Conservation (phyloP, 2,888 invertebrate genomes). For the Aphidius colemani region DNA sequence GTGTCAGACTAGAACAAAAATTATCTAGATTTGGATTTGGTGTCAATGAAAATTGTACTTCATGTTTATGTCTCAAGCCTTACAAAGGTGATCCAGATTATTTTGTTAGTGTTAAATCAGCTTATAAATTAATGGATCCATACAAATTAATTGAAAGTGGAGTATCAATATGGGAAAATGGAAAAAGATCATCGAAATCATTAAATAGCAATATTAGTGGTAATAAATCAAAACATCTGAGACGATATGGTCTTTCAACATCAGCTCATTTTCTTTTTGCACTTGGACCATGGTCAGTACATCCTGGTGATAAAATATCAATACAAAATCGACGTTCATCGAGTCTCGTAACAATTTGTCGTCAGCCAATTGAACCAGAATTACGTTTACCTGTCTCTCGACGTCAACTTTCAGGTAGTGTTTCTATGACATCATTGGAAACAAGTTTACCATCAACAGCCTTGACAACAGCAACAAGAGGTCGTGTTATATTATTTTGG, state of each 20-base stretch:
- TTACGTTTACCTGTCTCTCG: slow-evolving; percentile 59
- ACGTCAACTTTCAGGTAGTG: slow-evolving; percentile 59
- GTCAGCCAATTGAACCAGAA: slow-evolving; percentile 56
- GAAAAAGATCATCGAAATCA: slow-evolving; percentile 1
- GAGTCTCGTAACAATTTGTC: slow-evolving; percentile 58
- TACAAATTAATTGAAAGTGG: slow-evolving; percentile 42
- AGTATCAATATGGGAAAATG: slow-evolving; percentile 46
- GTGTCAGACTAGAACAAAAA: slow-evolving; percentile 32
- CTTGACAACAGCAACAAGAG: slow-evolving; percentile 42
- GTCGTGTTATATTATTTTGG: slow-evolving; percentile 63
- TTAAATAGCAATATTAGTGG: no score
- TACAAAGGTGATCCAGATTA: slow-evolving; percentile 31
- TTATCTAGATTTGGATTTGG: slow-evolving; percentile 60
- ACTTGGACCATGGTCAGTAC: slow-evolving; percentile 62
- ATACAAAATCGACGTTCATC: slow-evolving; percentile 59
- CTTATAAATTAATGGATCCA: slow-evolving; percentile 30
- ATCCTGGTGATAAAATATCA: slow-evolving; percentile 59
- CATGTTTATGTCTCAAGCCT: slow-evolving; percentile 57
- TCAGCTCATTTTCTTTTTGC: slow-evolving; percentile 62
- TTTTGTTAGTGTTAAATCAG: slow-evolving; percentile 7
- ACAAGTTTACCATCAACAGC: slow-evolving; percentile 32
- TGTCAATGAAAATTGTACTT: slow-evolving; percentile 60
- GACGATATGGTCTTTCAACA: slow-evolving; percentile 61
- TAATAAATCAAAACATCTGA: slow-evolving; percentile 48
- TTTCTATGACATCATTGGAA: slow-evolving; percentile 59